Base-by-base conservation (phyloP, 92 coral and sea anemone genomes). In the Porites lobata region DNA sequence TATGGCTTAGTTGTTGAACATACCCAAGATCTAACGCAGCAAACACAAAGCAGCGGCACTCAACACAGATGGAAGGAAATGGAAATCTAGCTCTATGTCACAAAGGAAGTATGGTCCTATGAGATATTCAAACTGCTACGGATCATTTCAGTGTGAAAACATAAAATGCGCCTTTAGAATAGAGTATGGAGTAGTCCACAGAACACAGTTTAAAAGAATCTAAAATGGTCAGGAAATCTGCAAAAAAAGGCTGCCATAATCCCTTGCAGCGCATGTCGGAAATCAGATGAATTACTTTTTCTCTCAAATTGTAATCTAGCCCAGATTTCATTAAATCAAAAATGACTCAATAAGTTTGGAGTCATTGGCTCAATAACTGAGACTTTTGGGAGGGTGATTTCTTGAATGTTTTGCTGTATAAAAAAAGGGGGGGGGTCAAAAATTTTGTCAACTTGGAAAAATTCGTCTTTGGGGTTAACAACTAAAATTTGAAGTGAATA, bases 171-270 rank as follows among this genome's bases (percentile, higher is more conserved):
- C 85, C 50, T 93, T 57, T 24, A 72, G 72, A 47, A 29, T 64
- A 24, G 89, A 93, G 69, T 93, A 91, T 76, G 96, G 94, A 24
- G 90, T 93, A 8, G 67, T 83, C 9, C 87, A 93, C 77, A 54
- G 74, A 78, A 88, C 87, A 6, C 96, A 93, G 66, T 91, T 93
- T 43, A 68, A 86, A 24, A 50, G 68, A 15, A 72, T 75, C 15
- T 61, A 1, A 77, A 3, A 29, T 11, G 81, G 69, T 18, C 15
- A 51, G 38, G 38, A 90, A 47, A 84, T 66, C 53, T 53, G 56
- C 26, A 68, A 72, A 24, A 9, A 12, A 73, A 11, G 58, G 82
- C 85, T 24, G 76, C 29, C 4, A 73, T 58, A 76, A 81, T 88
- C 8, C 78, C 86, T 9, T 94, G 94, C 86, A 20, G 50, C 26